Evolutionary conservation across 2,797 vertebrate genomes (phyloP).

Genomic region (Poecilia gillii): DNA sequence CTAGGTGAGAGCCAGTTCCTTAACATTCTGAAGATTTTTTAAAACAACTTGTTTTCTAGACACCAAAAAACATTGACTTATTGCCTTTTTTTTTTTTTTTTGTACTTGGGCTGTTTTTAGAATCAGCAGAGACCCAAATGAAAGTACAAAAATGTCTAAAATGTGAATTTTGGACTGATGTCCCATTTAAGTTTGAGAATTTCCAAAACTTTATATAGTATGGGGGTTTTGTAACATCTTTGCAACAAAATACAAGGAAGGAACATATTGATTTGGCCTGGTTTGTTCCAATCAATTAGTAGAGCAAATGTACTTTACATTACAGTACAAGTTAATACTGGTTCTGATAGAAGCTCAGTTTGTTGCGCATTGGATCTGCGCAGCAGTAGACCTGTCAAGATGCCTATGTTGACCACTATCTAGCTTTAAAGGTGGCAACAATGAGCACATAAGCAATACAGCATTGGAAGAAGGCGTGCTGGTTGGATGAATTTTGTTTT

Average conservation of each 20-base stretch:
- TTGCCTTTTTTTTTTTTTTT: no score
- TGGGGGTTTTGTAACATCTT: neutral
- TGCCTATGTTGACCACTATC: neutral
- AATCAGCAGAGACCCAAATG: no score
- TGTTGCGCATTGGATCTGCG: neutral
- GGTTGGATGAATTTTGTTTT: neutral
- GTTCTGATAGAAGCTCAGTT: neutral
- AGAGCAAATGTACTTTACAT: neutral
- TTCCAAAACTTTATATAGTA: neutral
- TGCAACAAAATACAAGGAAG: neutral
- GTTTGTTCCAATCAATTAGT: neutral
- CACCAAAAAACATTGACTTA: no score
- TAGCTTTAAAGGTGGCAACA: neutral
- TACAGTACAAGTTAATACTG: neutral
- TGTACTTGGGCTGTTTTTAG: no score
- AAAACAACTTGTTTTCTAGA: no score
- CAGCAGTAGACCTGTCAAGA: neutral
- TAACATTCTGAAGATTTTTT: no score
- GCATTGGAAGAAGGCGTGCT: neutral
- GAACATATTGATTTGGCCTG: neutral
- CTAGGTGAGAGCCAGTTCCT: no score
- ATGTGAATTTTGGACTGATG: no score
- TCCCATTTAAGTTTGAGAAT: neutral
- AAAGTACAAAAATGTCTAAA: no score
- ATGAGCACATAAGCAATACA: neutral